Evolutionary conservation across 2,797 vertebrate species (phyloP).

Genomic region (Acipenser ruthenus): DNA sequence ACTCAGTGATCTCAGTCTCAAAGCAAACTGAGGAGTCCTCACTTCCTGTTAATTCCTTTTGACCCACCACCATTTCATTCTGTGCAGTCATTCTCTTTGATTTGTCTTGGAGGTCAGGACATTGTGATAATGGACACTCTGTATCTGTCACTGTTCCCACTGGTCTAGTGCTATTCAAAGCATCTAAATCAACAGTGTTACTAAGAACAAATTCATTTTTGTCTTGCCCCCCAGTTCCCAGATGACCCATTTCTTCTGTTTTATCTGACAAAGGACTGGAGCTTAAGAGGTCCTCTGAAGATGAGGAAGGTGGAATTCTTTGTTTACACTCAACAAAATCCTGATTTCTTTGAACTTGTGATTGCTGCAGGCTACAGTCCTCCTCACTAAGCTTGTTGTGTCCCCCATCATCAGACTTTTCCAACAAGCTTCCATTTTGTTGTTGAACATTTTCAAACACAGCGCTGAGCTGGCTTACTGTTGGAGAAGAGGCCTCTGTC

Average conservation of each 20-base stretch:
- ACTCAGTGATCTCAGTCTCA: conserved; percentile 6
- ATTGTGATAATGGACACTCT: conserved; percentile 11
- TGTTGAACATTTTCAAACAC: conserved; percentile 86
- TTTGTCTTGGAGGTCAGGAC: no score
- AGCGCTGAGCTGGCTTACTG: conserved; percentile 92
- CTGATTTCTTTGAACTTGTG: conserved; percentile 45
- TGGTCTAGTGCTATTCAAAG: conserved; percentile 18
- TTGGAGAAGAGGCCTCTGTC: conserved; percentile 87
- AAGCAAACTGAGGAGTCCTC: no score
- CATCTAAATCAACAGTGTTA: no score
- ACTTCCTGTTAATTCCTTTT: no score
- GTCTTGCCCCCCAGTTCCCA: conserved; percentile 30
- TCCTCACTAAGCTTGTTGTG: conserved; percentile 50
- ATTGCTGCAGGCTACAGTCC: conserved; percentile 53
- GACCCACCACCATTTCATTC: no score
- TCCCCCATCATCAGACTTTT: conserved; percentile 50
- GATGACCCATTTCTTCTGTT: conserved; percentile 28
- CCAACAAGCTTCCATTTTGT: conserved; percentile 37
- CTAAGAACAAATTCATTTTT: not conserved
- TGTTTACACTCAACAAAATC: conserved; percentile 40
- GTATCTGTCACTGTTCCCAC: conserved; percentile 28
- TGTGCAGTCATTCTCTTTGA: no score
- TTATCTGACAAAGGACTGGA: conserved; percentile 46
- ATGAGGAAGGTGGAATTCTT: conserved; percentile 45
- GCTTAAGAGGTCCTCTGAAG: conserved; percentile 61